Conservation (phyloP, 1,140 invertebrate species). For the Tyrophagus putrescentiae region DNA sequence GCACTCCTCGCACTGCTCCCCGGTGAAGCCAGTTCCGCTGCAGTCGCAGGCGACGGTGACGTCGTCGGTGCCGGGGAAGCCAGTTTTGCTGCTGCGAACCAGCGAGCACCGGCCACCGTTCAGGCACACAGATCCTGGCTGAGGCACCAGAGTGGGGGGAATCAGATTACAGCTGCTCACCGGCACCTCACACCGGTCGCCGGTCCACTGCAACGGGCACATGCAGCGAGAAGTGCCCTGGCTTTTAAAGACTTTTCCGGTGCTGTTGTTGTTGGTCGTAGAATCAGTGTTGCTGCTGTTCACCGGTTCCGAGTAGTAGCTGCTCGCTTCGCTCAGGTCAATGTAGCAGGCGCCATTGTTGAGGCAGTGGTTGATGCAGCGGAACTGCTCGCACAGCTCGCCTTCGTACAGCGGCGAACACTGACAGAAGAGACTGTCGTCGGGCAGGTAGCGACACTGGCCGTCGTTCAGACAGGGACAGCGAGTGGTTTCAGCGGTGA, state of each 20-base stretch:
- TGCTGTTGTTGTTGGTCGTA: too few species aligned
- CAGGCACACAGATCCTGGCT: neutral
- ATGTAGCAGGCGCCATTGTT: conserved; percentile 46
- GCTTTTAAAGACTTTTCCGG: too few species aligned
- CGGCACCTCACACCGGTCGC: conserved; percentile 44
- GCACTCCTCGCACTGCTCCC: conserved; percentile 1
- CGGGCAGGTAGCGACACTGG: conserved; percentile 38
- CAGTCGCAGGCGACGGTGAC: too few species aligned
- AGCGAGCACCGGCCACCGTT: neutral
- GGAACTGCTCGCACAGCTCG: conserved; percentile 43
- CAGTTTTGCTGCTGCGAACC: neutral
- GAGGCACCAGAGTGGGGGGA: too few species aligned
- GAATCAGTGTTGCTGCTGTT: conserved; percentile 21
- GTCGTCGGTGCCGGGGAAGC: neutral
- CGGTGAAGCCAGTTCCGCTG: neutral
- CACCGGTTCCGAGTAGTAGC: conserved; percentile 19
- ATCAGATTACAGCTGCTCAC: neutral
- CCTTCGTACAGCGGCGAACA: conserved; percentile 47
- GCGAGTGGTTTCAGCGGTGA: neutral
- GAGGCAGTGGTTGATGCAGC: conserved; percentile 46
- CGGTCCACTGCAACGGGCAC: conserved; percentile 48
- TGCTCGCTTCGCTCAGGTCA: conserved; percentile 30
- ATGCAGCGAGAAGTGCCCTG: conserved; percentile 33
- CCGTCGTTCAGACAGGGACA: conserved; percentile 36
- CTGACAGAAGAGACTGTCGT: conserved; percentile 29